phyloP scores from a whole-genome alignment of 2,888 invertebrate genomes.

The Drosophila rubida region DNA sequence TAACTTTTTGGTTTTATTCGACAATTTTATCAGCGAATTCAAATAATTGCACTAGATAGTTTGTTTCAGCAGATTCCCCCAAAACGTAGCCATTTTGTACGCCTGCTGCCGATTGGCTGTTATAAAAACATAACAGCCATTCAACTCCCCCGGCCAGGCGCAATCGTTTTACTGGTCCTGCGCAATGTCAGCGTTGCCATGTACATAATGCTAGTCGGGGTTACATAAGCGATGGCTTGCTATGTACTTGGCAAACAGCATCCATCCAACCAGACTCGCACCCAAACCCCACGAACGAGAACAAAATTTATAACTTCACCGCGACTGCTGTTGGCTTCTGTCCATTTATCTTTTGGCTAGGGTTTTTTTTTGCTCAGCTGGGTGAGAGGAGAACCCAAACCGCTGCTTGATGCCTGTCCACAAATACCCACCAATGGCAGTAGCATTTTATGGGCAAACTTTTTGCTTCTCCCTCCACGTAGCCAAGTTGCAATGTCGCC shows the following conservation, averaged over 20 bases:
- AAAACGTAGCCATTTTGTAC: constrained; percentile 66
- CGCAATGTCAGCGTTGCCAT: constrained; percentile 50
- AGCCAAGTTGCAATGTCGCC: constrained; percentile 62
- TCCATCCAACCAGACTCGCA: constrained; percentile 18
- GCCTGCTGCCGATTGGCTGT: constrained; percentile 68
- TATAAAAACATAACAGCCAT: constrained; percentile 31
- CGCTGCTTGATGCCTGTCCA: constrained; percentile 45
- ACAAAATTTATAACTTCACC: constrained; percentile 65
- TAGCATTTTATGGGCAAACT: constrained; percentile 82
- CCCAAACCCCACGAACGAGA: constrained; percentile 27
- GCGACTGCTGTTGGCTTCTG: constrained; percentile 79
- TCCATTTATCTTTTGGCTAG: constrained; percentile 77
- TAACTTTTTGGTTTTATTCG: background rate
- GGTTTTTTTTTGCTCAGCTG: constrained; percentile 32
- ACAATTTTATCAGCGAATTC: background rate
- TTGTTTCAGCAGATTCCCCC: constrained; percentile 1
- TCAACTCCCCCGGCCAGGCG: constrained; percentile 4
- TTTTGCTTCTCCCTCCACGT: constrained; percentile 41
- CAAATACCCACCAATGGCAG: constrained; percentile 78
- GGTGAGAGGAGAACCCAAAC: constrained; percentile 28
- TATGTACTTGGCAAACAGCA: constrained; percentile 37
- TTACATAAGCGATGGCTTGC: constrained; percentile 47
- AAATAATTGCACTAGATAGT: background rate
- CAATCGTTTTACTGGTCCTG: constrained; percentile 46
- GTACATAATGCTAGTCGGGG: constrained; percentile 56